Evolutionary conservation across 1,140 invertebrate species (phyloP).

Genomic region (Aethina tumida): DNA sequence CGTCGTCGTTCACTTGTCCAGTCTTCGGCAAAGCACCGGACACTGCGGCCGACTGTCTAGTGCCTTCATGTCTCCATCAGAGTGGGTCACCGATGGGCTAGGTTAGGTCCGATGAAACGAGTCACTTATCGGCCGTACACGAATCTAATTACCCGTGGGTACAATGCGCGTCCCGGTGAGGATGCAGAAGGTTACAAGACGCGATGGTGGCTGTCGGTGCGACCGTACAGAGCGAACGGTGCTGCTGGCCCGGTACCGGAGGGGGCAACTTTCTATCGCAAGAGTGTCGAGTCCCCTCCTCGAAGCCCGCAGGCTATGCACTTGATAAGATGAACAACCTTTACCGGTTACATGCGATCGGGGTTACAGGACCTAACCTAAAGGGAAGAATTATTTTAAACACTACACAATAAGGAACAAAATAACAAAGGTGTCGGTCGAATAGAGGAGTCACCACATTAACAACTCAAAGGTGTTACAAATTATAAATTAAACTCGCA

Average conservation of each 20-base stretch:
- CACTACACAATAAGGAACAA: too few species aligned
- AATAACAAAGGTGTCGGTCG: too few species aligned
- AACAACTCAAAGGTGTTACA: too few species aligned
- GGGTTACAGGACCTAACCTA: too few species aligned
- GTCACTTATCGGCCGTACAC: conserved; percentile 3
- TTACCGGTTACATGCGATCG: too few species aligned
- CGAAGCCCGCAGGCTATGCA: conserved; percentile 5
- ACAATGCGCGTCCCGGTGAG: conserved; percentile 7
- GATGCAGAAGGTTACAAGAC: conserved; percentile 17
- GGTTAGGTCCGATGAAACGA: conserved; percentile 4
- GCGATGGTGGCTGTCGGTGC: conserved; percentile 6
- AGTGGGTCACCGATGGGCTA: conserved; percentile 16
- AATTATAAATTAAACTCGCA: too few species aligned
- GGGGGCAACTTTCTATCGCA: conserved; percentile 15
- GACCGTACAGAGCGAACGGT: conserved; percentile 6
- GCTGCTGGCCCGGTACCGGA: conserved; percentile 4
- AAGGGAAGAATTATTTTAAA: too few species aligned
- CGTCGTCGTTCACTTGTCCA: conserved; percentile 11
- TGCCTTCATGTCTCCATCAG: conserved; percentile 11
- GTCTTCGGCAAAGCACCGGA: conserved; percentile 14
- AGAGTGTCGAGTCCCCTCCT: conserved; percentile 9
- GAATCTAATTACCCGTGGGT: neutral
- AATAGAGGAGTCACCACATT: too few species aligned
- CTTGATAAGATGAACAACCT: conserved; percentile 7
- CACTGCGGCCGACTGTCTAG: conserved; percentile 14